Evolutionary conservation across 2,888 invertebrate species (phyloP), one percentile per base, ranked within the genome.

Genomic region (Drosophila paramelanica): DNA sequence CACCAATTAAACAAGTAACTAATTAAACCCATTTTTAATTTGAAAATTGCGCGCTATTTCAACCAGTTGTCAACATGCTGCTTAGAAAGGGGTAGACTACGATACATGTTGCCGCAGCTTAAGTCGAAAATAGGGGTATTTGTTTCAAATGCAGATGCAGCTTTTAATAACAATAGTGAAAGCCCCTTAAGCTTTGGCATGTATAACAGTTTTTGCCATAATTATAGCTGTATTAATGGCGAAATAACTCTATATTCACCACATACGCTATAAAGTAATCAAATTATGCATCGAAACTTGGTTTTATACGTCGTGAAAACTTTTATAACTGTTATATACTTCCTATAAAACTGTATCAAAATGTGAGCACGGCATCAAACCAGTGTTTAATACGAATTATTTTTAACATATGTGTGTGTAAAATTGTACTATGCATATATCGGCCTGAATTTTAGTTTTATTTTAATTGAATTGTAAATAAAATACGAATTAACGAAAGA

Each of bases 61-160:
- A 25, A 10, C 1, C 25, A 7, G 6, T 31, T 36, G n/a, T 8
- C 73, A 74, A 31, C 73, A 69, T 70, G 73, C 8, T 70, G 64
- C 42, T 27, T 50, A 38, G n/a, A 6, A 6, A 69, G 70, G 75
- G 75, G 75, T 31, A 49, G 20, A 20, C 25, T 1, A 5, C 11
- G 5, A 17, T 10, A 55, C 49, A 57, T 59, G 49, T 39, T 75
- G 59, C 41, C 17, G 31, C 42, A 64, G 25, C 43, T 7, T 11
- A n/a, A 10, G 2, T 13, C n/a, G 13, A 42, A 58, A 20, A 2
- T 8, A 33, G 41, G 46, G 57, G 45, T 2, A 13, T 14, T 25
- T 20, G 14, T 41, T 51, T 41, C 41, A 27, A 58, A 56, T 47
- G 36, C 53, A 36, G 11, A 1, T 14, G 13, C 2, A 49, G 23